phyloP scores from a whole-genome alignment of 2,797 vertebrate species.

The Triplophysa bombifrons region DNA sequence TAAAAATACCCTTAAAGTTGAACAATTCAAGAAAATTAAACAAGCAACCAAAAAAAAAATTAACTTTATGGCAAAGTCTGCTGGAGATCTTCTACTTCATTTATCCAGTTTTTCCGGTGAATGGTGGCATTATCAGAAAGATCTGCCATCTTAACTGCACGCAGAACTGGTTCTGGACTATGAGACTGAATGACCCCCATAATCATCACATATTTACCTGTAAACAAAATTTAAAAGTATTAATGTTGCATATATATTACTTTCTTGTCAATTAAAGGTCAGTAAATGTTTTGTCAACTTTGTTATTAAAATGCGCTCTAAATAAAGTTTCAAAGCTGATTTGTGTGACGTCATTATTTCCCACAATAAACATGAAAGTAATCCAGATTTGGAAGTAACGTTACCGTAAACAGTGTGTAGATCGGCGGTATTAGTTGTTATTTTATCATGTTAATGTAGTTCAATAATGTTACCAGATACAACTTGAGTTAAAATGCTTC shows the following conservation, averaged over 20 bases:
- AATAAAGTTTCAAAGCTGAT: not conserved
- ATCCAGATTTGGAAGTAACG: not conserved
- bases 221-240: slow-evolving; percentile 35
- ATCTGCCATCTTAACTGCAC: slow-evolving; percentile 88
- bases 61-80: slow-evolving; percentile 58
- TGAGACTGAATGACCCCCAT: slow-evolving; percentile 82
- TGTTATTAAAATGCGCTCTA: not conserved
- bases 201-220: slow-evolving; percentile 92
- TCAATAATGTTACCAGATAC: too few species aligned
- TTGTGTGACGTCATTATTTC: not conserved
- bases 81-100: slow-evolving; percentile 89
- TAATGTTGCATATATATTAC: not conserved
- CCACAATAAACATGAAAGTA: not conserved
- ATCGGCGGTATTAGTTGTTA: too few species aligned
- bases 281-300: not conserved
- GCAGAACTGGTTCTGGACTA: slow-evolving; percentile 83
- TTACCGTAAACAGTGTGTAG: not conserved
- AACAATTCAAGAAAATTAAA: not conserved
- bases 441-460: too few species aligned
- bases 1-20: not conserved
- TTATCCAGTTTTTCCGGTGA: slow-evolving; percentile 81
- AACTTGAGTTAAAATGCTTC: too few species aligned
- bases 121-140: slow-evolving; percentile 77
- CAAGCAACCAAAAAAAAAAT: not conserved
- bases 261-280: not conserved